phyloP scores from a whole-genome alignment of 2,888 invertebrate genomes.

The Ichneumoninae sp. region DNA sequence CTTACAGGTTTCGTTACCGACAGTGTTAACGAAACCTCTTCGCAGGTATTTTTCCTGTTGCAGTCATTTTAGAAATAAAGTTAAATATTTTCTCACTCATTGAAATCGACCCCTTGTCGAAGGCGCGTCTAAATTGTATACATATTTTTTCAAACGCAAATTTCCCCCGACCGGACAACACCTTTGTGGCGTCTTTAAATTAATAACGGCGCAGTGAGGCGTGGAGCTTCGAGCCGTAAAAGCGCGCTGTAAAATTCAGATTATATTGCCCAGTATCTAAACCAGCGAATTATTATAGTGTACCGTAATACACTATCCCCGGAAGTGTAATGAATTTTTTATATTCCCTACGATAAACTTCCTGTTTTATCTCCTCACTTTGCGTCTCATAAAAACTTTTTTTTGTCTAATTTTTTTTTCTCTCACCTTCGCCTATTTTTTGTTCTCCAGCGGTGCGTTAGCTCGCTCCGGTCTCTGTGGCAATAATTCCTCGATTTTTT shows the following conservation, averaged over 20 bases:
- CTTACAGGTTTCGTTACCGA: neutral
- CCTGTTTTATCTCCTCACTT: conserved; percentile 25
- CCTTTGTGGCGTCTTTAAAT: conserved; percentile 4
- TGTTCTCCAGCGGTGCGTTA: neutral
- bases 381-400: conserved; percentile 22
- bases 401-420: neutral
- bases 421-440: neutral
- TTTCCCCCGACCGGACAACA: neutral
- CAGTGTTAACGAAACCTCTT: no score
- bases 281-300: neutral
- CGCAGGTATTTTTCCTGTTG: no score
- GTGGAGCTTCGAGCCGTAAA: conserved; percentile 34
- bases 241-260: conserved; percentile 32
- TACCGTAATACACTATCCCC: conserved; percentile 9
- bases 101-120: no score
- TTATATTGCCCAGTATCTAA: conserved; percentile 15
- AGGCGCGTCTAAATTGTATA: no score
- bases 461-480: neutral
- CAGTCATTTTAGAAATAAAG: neutral
- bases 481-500: conserved; percentile 2
- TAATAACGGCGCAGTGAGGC: conserved; percentile 12
- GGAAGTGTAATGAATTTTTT: conserved; percentile 45
- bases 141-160: neutral
- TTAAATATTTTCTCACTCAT: neutral
- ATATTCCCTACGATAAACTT: conserved; percentile 39